These are phyloP conservation scores for Hipposideros larvatus DNA, from an alignment of 2,797 vertebrate species.

Conservation along the genomic window DNA sequence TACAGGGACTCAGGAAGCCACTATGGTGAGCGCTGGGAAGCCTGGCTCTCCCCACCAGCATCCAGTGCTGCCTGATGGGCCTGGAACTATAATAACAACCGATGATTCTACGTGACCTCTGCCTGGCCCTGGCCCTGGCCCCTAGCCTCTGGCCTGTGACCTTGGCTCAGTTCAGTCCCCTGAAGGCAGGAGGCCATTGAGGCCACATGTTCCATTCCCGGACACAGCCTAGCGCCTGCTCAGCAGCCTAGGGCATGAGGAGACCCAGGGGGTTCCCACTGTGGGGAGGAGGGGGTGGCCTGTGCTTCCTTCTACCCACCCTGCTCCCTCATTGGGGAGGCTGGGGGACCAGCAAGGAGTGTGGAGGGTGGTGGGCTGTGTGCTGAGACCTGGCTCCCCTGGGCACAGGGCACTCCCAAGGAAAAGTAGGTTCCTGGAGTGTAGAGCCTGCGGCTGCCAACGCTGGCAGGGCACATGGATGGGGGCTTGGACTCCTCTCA, in stretches of 20 bases:
- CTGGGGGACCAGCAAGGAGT: background rate
- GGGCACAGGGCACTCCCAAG: background rate
- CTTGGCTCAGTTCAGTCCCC: background rate
- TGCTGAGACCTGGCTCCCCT: background rate
- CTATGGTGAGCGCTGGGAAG: background rate
- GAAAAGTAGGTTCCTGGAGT: background rate
- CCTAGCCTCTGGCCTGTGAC: background rate
- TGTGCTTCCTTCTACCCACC: background rate
- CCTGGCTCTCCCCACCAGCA: accelerated
- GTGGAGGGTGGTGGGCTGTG: background rate
- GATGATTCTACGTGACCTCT: background rate
- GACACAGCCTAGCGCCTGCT: background rate
- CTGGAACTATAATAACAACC: background rate
- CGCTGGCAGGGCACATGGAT: background rate
- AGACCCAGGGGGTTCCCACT: background rate
- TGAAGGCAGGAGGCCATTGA: background rate
- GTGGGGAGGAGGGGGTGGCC: background rate
- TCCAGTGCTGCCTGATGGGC: background rate
- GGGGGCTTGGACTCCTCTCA: background rate
- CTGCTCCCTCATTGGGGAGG: background rate
- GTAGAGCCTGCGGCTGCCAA: background rate
- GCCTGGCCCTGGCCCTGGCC: background rate
- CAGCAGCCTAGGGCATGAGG: background rate
- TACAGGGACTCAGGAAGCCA: background rate
- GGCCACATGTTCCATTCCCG: background rate